These are phyloP conservation scores for Riptortus pedestris DNA, from an alignment of 1,140 invertebrate species.

Conservation along the genomic window DNA sequence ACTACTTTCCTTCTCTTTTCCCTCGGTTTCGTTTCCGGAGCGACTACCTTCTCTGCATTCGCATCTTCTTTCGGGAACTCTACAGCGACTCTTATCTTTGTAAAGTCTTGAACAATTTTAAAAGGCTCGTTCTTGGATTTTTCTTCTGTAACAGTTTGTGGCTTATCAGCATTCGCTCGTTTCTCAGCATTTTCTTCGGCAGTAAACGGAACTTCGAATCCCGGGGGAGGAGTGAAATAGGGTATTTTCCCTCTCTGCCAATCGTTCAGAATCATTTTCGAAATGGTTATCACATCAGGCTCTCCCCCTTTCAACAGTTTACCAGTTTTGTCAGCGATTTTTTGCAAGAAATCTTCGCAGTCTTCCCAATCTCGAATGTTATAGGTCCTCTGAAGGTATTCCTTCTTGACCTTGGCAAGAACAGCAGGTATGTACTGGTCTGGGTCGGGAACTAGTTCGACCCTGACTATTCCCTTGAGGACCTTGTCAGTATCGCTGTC, in stretches of 20 bases:
- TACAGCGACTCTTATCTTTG: slow-evolving; percentile 64
- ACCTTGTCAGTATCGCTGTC: slow-evolving; percentile 94
- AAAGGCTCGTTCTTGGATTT: slow-evolving; percentile 34
- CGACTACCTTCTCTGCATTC: slow-evolving; percentile 36
- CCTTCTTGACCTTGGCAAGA: slow-evolving; percentile 74
- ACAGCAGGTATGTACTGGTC: slow-evolving; percentile 88
- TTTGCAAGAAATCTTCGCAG: slow-evolving; percentile 82
- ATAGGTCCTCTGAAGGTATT: slow-evolving; percentile 88
- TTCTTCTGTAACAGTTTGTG: background rate
- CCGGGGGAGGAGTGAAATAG: slow-evolving; percentile 80
- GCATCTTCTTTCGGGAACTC: slow-evolving; percentile 56
- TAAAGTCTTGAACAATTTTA: slow-evolving; percentile 62
- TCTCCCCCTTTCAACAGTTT: slow-evolving; percentile 93
- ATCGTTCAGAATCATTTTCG: slow-evolving; percentile 96
- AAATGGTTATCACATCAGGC: slow-evolving; percentile 76
- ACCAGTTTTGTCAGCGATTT: slow-evolving; percentile 73
- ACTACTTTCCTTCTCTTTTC: slow-evolving; percentile 32
- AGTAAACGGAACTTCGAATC: slow-evolving; percentile 50
- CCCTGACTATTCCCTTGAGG: slow-evolving; percentile 86
- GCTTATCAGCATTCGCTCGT: slow-evolving; percentile 21
- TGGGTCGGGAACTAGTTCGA: slow-evolving; percentile 87
- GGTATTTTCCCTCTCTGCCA: slow-evolving; percentile 96
- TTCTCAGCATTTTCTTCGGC: slow-evolving; percentile 19
- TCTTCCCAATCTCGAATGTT: slow-evolving; percentile 69
- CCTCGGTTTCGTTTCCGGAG: slow-evolving; percentile 33